Base-by-base conservation (phyloP, 2,888 invertebrate species). In the Trichacis sp. region DNA sequence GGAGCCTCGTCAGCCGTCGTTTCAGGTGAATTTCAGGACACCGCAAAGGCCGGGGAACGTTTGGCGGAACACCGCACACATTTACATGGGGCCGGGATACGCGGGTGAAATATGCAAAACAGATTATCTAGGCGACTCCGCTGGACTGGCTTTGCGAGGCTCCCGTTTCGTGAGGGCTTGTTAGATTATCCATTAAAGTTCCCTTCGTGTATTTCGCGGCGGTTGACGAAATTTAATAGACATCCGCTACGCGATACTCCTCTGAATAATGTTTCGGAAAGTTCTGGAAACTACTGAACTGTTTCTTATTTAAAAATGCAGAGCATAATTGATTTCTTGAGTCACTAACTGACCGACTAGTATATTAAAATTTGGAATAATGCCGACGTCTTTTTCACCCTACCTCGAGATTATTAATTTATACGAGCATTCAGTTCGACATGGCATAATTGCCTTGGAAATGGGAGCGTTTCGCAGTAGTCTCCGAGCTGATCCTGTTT, bases 41-140 rank as follows among this genome's bases (percentile, higher is more conserved):
- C n/a, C n/a, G n/a, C n/a, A 24, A 42, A 52, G 38, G 40, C 51
- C 54, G 40, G 47, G 73, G 71, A 76, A 72, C 73, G 70, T 73
- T 76, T 71, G 72, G 66, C 65, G 67, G 69, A 63, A 61, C 66
- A 69, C 55, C 69, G 70, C 68, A 71, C 71, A 71, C 71, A 77
- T 77, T 77, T 77, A 77, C 75, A 76, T 75, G 70, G 70, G 56
- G 56, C 70, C 51, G 64, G 56, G 53, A 64, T 72, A 67, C 71
- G 70, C 64, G 50, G 65, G 67, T 72, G 69, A 79, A 79, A 78
- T 79, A 79, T 79, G 77, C 77, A 77, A 78, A 79, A 75, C 72
- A 75, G 76, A 79, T 79, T 79, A 78, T 77, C 74, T 72, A 72
- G 73, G 69, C 73, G 71, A 74, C 72, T 75, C 73, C 64, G 59